Conservation (phyloP, 53 echinoderm and acorn worm genomes). For the Hippasteria phrygiana region DNA sequence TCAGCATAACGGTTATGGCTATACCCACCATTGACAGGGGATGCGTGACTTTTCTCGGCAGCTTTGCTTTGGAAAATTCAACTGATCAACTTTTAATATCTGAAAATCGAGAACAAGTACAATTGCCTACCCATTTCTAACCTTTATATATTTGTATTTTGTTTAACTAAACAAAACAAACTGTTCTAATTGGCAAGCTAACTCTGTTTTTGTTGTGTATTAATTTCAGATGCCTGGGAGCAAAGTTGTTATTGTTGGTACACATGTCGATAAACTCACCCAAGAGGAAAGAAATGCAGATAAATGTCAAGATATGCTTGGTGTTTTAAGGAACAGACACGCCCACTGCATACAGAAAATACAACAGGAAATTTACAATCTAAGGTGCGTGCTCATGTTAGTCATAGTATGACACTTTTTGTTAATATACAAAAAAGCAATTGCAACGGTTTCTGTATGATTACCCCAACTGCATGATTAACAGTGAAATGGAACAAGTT, state of each 20-base stretch:
- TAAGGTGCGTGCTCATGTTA: conserved; percentile 57
- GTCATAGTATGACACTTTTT: too few relatives aligned
- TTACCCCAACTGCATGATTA: too few relatives aligned
- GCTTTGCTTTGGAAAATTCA: too few relatives aligned
- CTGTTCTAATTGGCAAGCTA: too few relatives aligned
- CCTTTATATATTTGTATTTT: not conserved
- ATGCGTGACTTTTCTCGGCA: too few relatives aligned
- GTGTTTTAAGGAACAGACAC: conserved; percentile 50
- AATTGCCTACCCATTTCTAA: not conserved
- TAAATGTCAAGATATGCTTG: conserved; percentile 50
- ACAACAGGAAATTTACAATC: conserved; percentile 65
- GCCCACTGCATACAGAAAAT: conserved; percentile 47
- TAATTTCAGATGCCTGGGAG: conserved; percentile 72
- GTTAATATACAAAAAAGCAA: too few relatives aligned
- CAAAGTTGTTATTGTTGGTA: conserved; percentile 77
- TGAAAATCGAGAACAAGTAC: not conserved
- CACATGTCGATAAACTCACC: conserved; percentile 77
- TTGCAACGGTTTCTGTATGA: too few relatives aligned
- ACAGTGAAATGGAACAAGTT: too few relatives aligned
- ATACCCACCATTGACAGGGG: too few relatives aligned
- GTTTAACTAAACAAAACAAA: too few relatives aligned
- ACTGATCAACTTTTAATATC: too few relatives aligned
- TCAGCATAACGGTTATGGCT: too few relatives aligned
- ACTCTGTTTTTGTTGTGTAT: not conserved
- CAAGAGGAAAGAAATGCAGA: conserved; percentile 65